phyloP scores from a whole-genome alignment of 1,140 invertebrate genomes.

The Drosophila parvula region DNA sequence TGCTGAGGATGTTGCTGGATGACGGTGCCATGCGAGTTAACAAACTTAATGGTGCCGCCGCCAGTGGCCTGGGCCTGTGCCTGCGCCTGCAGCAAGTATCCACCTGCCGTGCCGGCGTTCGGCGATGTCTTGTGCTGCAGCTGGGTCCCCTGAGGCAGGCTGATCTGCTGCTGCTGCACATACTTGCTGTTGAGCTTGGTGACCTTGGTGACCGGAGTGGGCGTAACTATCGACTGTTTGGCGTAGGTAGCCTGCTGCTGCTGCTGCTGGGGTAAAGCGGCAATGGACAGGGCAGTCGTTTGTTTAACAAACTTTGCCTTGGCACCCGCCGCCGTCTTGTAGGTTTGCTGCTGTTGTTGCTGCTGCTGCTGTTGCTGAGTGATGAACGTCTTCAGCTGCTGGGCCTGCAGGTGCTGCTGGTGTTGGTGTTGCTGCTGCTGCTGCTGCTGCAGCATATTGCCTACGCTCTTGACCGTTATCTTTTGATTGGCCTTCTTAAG shows the following conservation, averaged over 20 bases:
- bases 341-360: constrained; percentile 42
- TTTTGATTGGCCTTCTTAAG: constrained; percentile 70
- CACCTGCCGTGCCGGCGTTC: constrained; percentile 23
- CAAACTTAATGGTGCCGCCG: constrained; percentile 78
- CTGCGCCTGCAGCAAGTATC: constrained; percentile 61
- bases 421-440: constrained; percentile 51
- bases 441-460: constrained; percentile 62
- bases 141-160: constrained; percentile 75
- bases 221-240: constrained; percentile 48
- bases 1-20: constrained; percentile 78
- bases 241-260: constrained; percentile 47
- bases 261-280: constrained; percentile 64
- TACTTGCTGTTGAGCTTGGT: constrained; percentile 66
- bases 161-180: constrained; percentile 72
- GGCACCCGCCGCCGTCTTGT: constrained; percentile 31
- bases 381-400: constrained; percentile 73
- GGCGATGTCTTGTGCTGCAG: constrained; percentile 70
- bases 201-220: constrained; percentile 52
- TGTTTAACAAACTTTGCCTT: constrained; percentile 79
- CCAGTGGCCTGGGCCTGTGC: constrained; percentile 37
- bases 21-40: constrained; percentile 79
- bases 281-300: constrained; percentile 61
- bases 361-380: constrained; percentile 33
- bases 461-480: constrained; percentile 68
- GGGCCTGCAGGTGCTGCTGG: constrained; percentile 57